These are phyloP conservation scores for Drosophila yakuba DNA, from an alignment of 1,140 invertebrate genomes.

Conservation along the genomic window DNA sequence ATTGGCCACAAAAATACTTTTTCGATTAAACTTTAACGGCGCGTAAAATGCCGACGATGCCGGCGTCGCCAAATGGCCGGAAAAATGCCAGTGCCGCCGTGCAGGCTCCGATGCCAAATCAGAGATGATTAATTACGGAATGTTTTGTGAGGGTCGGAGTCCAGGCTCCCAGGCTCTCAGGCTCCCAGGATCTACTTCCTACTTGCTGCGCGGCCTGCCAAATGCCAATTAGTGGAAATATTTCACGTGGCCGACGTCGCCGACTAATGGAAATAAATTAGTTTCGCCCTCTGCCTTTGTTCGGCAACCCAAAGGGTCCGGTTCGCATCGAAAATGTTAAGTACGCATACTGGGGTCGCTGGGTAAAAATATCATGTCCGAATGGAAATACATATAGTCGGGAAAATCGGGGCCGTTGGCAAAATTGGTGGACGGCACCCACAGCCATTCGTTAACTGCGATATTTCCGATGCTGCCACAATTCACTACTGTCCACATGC, in stretches of 20 bases:
- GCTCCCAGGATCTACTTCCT: not conserved
- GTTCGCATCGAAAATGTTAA: constrained; percentile 54
- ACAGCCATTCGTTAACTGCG: constrained; percentile 10
- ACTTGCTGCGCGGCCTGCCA: constrained; percentile 44
- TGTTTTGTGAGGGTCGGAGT: constrained; percentile 13
- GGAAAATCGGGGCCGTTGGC: constrained; percentile 21
- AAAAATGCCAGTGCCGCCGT: constrained; percentile 28
- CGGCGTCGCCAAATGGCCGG: constrained; percentile 40
- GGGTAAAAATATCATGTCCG: not conserved
- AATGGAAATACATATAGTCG: not conserved
- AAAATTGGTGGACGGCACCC: not conserved
- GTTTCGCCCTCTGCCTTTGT: constrained; percentile 28
- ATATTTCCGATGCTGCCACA: constrained; percentile 8
- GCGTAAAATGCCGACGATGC: constrained; percentile 62
- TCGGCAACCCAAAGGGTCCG: constrained; percentile 8
- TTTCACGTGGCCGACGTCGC: constrained; percentile 43
- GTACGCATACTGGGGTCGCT: constrained; percentile 2
- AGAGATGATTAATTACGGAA: constrained; percentile 78
- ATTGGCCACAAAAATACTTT: constrained; percentile 81
- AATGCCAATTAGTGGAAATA: constrained; percentile 77
- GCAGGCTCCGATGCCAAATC: constrained; percentile 53
- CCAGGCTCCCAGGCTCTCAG: not conserved
- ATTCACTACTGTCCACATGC: not conserved
- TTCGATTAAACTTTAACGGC: constrained; percentile 82
- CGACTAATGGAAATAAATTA: constrained; percentile 73